Evolutionary conservation across 2,797 vertebrate species (phyloP), one percentile per base, ranked within the genome.

Genomic region (Phrynocephalus guinanensis): DNA sequence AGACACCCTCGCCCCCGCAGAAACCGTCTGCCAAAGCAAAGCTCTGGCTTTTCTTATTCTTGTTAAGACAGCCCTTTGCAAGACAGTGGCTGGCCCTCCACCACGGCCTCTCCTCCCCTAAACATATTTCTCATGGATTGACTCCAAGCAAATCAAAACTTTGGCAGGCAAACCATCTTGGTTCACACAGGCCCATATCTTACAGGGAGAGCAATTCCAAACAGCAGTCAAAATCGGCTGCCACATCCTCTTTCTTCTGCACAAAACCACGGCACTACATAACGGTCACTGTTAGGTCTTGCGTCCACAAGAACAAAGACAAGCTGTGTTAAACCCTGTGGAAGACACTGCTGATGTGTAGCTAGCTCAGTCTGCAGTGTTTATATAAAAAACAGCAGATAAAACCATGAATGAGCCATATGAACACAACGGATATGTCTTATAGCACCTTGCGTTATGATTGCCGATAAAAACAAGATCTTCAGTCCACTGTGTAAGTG

Each of bases 81-180:
- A 70, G 28, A 50, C 86, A 84, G 6, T 1, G 20, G 67, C 24
- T 79, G 24, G 78, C 77, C 66, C 30, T 75, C 24, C 48, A 83
- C 30, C 10, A 70, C 10, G 33, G 87, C 52, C 56, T 88, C n/a
- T 4, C 70, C 77, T 5, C 1, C 5, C 71, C 71, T 44, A 26
- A 50, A 75, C 70, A 85, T n/a, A 83, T 86, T 88, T 83, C 86
- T 85, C 79, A 79, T 86, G 83, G 83, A 88, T 26, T 18, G 22
- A n/a, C 68, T 86, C 83, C 84, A 90, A 85, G 60, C 56, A 75
- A 82, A 87, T 86, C 86, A 86, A 90, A 86, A 86, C 79, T 83
- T 75, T 86, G 89, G 83, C 89, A 88, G 79, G 26, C 67, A 83
- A 90, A 60, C 75, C 75, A 76, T 48, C 83, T 85, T 79, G 89